phyloP scores from a whole-genome alignment of 1,140 invertebrate genomes.

The Halesus radiatus region DNA sequence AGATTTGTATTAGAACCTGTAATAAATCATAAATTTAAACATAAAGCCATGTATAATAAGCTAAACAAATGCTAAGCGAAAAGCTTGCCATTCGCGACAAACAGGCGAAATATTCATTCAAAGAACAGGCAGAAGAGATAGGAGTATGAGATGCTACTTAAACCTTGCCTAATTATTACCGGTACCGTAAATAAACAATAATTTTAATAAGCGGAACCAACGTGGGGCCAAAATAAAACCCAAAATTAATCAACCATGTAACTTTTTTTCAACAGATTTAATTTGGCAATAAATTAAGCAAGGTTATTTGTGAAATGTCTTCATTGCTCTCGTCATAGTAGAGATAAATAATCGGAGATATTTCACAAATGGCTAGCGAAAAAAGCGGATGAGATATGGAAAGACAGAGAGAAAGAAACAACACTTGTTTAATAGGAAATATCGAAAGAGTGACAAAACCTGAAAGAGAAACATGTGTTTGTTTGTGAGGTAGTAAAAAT shows the following conservation, averaged over 20 bases:
- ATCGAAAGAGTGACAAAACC: constrained; percentile 35
- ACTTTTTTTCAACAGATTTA: too few species aligned
- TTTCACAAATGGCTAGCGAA: constrained; percentile 3
- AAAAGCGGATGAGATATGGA: constrained; percentile 18
- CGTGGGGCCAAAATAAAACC: too few species aligned
- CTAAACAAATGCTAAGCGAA: constrained; percentile 36
- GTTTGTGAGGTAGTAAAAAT: neutral
- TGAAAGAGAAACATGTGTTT: constrained; percentile 25
- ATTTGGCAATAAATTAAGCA: constrained; percentile 1
- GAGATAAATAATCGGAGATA: neutral
- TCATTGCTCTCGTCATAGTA: neutral
- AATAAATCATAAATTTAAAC: constrained; percentile 13
- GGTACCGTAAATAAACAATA: too few species aligned
- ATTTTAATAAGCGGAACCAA: too few species aligned
- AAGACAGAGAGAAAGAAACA: neutral
- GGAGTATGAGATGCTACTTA: constrained; percentile 1
- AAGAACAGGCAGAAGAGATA: constrained; percentile 32
- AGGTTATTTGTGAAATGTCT: constrained; percentile 18
- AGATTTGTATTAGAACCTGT: neutral
- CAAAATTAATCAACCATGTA: too few species aligned
- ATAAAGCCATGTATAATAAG: constrained; percentile 10
- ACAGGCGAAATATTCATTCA: constrained; percentile 30
- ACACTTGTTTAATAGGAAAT: constrained; percentile 15
- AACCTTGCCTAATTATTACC: constrained; percentile 6
- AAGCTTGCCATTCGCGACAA: constrained; percentile 39